Conservation (phyloP, 2,888 invertebrate genomes). For the Hoplodrina blanda region DNA sequence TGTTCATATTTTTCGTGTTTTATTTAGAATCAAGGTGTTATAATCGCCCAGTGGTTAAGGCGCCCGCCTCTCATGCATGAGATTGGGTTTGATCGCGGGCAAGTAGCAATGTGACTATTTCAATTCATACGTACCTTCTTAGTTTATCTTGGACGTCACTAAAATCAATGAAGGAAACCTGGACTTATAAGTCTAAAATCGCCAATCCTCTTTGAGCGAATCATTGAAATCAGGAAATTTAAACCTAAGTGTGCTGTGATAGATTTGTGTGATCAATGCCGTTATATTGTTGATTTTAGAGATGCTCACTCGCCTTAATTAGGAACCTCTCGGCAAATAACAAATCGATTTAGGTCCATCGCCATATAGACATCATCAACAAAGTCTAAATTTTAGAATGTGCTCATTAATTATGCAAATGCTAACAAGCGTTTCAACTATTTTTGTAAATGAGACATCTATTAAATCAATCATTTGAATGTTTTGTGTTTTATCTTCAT, state of each 20-base stretch:
- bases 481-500: constrained; percentile 11
- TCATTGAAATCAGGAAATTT: too few species aligned
- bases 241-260: background rate
- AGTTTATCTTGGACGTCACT: too few species aligned
- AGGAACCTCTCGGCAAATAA: constrained; percentile 9
- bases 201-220: too few species aligned
- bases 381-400: constrained; percentile 12
- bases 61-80: too few species aligned
- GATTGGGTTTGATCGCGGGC: too few species aligned
- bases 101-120: too few species aligned
- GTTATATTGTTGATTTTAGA: constrained; percentile 14
- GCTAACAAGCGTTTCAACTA: constrained; percentile 38
- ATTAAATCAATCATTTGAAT: constrained; percentile 51
- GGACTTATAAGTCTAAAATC: too few species aligned
- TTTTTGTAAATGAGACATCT: constrained; percentile 37
- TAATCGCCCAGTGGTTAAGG: too few species aligned
- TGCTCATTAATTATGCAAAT: constrained; percentile 56
- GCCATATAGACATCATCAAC: constrained; percentile 17
- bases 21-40: background rate
- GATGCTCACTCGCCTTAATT: constrained; percentile 3
- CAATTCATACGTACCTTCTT: too few species aligned
- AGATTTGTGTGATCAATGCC: constrained; percentile 3
- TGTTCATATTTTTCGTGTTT: constrained; percentile 9
- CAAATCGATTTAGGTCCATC: constrained; percentile 17
- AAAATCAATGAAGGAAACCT: too few species aligned